phyloP scores from a whole-genome alignment of 2,888 invertebrate genomes.

The Xestia rhomboidea region DNA sequence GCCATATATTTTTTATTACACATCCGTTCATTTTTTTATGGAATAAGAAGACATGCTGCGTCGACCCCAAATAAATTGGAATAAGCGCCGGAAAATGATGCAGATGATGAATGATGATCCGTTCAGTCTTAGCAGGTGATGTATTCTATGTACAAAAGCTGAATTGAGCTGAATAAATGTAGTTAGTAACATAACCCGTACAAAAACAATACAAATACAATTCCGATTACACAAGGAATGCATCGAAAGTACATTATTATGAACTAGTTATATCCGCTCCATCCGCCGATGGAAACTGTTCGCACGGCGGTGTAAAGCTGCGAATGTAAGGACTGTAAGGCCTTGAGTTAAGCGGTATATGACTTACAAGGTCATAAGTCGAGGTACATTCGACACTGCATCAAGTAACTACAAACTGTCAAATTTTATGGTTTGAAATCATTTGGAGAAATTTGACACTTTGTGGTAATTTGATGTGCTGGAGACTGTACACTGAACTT shows the following conservation, averaged over 20 bases:
- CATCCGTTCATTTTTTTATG: too few species aligned
- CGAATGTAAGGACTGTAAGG: conserved; percentile 6
- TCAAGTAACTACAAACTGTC: too few species aligned
- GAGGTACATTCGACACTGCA: neutral
- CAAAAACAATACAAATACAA: neutral
- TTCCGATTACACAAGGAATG: conserved; percentile 65
- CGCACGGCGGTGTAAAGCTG: conserved; percentile 56
- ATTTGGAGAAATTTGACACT: too few species aligned
- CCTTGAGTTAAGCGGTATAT: neutral
- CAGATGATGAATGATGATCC: neutral
- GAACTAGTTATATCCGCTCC: conserved; percentile 51
- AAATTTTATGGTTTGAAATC: too few species aligned
- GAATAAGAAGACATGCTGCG: too few species aligned
- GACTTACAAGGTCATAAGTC: neutral
- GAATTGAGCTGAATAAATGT: neutral
- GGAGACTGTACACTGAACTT: neutral
- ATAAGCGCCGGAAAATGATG: neutral
- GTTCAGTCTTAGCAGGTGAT: neutral
- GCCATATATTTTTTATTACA: too few species aligned
- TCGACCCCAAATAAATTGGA: neutral
- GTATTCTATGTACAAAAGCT: neutral
- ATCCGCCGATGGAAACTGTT: conserved; percentile 66
- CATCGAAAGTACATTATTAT: conserved; percentile 47
- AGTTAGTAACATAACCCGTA: too few species aligned
- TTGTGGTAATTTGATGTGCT: too few species aligned